phyloP scores from a whole-genome alignment of 2,888 invertebrate species.

The Trilocha varians region DNA sequence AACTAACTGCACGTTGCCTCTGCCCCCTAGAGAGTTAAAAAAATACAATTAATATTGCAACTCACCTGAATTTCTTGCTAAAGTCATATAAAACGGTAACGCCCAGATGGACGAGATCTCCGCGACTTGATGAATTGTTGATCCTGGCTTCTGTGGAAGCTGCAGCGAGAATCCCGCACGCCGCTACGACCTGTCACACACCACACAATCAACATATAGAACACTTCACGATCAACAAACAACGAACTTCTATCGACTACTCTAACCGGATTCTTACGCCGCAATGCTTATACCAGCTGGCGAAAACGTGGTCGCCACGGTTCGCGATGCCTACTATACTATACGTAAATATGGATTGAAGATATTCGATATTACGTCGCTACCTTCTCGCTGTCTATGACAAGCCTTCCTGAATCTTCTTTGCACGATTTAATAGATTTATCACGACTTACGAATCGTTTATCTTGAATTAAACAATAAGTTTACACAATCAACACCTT shows the following conservation, averaged over 20 bases:
- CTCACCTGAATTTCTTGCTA: constrained; percentile 94
- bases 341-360: constrained; percentile 54
- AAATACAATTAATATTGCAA: constrained; percentile 17
- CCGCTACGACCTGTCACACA: constrained; percentile 58
- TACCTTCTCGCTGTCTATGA: constrained; percentile 60
- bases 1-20: background rate
- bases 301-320: constrained; percentile 66
- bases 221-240: constrained; percentile 20
- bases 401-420: constrained; percentile 47
- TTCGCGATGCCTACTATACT: constrained; percentile 36
- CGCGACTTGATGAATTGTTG: constrained; percentile 68
- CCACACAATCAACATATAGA: constrained; percentile 23
- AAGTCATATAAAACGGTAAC: constrained; percentile 97
- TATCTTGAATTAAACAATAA: constrained; percentile 46
- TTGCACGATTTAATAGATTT: constrained; percentile 36
- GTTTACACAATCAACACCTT: constrained; percentile 54
- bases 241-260: constrained; percentile 21
- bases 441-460: constrained; percentile 36
- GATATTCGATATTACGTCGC: constrained; percentile 57
- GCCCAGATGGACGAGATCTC: constrained; percentile 86
- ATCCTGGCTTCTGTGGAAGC: constrained; percentile 50
- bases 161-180: constrained; percentile 53
- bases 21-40: constrained; percentile 1
- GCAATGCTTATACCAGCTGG: constrained; percentile 68
- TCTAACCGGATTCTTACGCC: constrained; percentile 48